Evolutionary conservation across 2,888 invertebrate species (phyloP).

Genomic region (Eristalinus sepulchralis): DNA sequence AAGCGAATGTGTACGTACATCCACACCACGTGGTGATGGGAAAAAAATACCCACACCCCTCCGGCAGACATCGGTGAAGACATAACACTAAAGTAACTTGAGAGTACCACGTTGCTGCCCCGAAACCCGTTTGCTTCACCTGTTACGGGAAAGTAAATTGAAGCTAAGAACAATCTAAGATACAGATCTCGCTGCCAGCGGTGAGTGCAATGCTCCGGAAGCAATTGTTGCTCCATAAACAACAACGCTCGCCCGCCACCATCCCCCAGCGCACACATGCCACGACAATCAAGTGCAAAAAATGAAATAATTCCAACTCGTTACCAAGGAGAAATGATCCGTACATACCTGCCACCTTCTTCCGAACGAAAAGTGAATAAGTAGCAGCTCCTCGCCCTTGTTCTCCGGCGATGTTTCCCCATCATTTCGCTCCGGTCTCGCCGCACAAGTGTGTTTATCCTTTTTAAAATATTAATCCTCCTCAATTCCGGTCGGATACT

Average conservation of each 20-base stretch:
- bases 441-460: slow-evolving; percentile 59
- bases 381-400: slow-evolving; percentile 40
- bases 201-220: slow-evolving; percentile 26
- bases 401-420: background rate
- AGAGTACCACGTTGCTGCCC: background rate
- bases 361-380: slow-evolving; percentile 45
- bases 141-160: slow-evolving; percentile 28
- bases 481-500: slow-evolving; percentile 37
- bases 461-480: slow-evolving; percentile 69
- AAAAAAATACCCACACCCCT: background rate
- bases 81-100: slow-evolving; percentile 17
- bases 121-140: slow-evolving; percentile 16
- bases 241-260: background rate
- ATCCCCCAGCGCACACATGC: background rate
- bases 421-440: background rate
- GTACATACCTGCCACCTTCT: slow-evolving; percentile 3
- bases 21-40: too few species aligned
- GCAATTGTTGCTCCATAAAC: slow-evolving; percentile 55
- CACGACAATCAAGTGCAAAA: background rate
- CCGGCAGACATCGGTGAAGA: background rate
- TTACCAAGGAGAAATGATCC: slow-evolving; percentile 30
- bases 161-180: slow-evolving; percentile 3
- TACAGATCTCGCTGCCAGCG: background rate
- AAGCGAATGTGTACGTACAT: background rate
- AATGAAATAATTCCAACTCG: slow-evolving; percentile 16